Evolutionary conservation across 35 echinoderm and acorn worm species (phyloP).

Genomic region (Apostichopus californicus): DNA sequence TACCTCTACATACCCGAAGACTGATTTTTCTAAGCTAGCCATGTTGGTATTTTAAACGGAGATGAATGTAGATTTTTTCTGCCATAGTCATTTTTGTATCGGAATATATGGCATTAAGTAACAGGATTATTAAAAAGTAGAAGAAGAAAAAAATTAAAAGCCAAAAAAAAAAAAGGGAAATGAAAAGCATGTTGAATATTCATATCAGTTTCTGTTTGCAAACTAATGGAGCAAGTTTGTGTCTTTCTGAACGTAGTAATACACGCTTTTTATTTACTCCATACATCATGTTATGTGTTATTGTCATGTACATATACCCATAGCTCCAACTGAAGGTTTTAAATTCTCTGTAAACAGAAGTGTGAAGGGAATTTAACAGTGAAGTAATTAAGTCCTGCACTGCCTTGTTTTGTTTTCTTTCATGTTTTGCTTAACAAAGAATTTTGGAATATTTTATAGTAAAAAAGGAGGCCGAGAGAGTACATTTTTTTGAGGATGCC

Average conservation of each 20-base stretch:
- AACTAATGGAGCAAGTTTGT: constrained; percentile 1
- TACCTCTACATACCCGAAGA: too few species aligned
- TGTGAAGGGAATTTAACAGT: too few species aligned
- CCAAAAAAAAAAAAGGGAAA: neutral
- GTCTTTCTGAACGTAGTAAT: constrained; percentile 18
- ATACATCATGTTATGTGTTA: constrained; percentile 5
- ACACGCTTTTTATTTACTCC: neutral
- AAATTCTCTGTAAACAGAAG: too few species aligned
- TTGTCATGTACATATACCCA: constrained; percentile 6
- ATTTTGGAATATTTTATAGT: too few species aligned
- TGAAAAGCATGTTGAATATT: neutral
- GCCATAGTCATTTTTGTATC: neutral
- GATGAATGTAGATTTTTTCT: constrained; percentile 11
- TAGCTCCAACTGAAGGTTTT: neutral
- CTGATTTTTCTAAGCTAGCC: neutral
- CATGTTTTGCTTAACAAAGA: too few species aligned
- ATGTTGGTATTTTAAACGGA: neutral
- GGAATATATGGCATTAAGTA: neutral
- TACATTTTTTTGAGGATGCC: too few species aligned
- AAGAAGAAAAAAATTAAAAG: neutral
- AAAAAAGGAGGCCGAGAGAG: too few species aligned
- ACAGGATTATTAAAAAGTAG: neutral
- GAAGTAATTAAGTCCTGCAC: too few species aligned
- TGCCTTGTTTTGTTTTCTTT: too few species aligned
- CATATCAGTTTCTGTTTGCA: neutral